Evolutionary conservation across 1,140 invertebrate genomes (phyloP), one percentile per base, ranked within the genome.

Genomic region (Phortica variegata): DNA sequence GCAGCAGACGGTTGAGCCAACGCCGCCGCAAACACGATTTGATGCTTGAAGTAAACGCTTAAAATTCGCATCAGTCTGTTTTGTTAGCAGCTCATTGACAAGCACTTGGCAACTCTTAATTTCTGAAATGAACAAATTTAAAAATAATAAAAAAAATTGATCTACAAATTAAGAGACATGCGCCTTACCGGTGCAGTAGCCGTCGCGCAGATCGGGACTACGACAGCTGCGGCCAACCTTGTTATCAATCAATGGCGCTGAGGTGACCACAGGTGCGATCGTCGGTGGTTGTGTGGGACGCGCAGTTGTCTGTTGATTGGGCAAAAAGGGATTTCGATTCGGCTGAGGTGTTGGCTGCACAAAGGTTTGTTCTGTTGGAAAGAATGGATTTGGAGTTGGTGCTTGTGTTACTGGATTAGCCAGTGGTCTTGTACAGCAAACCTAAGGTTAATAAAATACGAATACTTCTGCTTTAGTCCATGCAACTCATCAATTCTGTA

Each of bases 361-460:
- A 44, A 71, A 68, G 0, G 46, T 0, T 2, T 29, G 0, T 1
- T 54, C 46, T 49, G 57, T 58, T 13, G 60, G 33, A 3, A 70
- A 46, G 47, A 74, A 70, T 17, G 56, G 62, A 55, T 68, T 61
- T 7, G 15, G 59, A n/a, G n/a, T n/a, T n/a, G n/a, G n/a, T 43
- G 55, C 48, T 26, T 61, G 42, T 53, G 60, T 71, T 41, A 56
- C 56, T 43, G 33, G 53, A 43, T 53, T 47, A 51, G 23, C 38
- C 34, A 54, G 23, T 20, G 70, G 70, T 40, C 52, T 33, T 21
- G 70, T 60, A 32, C 70, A 73, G 52, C 70, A 73, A 3, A 73
- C 54, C 70, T 73, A 54, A 21, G 33, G 32, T 12, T 26, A 16
- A 29, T n/a, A n/a, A n/a, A n/a, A n/a, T n/a, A n/a, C n/a, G n/a